A percentile compares a stretch with the other conserved stretches of the same genome.
Conservation (phyloP, 2,113 vertebrate genomes). For the Lynx canadensis region DNA sequence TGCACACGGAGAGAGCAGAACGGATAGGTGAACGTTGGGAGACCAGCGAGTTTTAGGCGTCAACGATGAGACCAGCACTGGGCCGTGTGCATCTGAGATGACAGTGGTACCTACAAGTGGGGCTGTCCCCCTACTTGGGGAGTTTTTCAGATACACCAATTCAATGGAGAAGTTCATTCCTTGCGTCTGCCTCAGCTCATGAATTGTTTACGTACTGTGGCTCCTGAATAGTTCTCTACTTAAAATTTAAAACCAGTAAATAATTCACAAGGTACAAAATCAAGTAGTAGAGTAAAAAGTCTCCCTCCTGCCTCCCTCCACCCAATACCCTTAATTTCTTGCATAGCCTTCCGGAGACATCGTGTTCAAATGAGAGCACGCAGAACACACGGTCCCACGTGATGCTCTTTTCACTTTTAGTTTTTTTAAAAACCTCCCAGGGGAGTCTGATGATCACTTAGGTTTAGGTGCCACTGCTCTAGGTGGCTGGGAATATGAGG, state of each 20-base stretch:
- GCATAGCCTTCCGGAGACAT: neutral
- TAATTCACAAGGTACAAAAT: neutral
- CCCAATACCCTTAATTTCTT: neutral
- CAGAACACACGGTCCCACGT: neutral
- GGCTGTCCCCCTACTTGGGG: neutral
- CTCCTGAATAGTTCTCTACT: neutral
- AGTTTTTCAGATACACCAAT: neutral
- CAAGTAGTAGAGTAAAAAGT: neutral
- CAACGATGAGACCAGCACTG: neutral
- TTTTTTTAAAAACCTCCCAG: neutral
- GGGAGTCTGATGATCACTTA: neutral
- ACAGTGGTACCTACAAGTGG: neutral
- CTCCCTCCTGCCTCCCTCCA: neutral
- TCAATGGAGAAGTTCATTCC: neutral
- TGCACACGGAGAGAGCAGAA: neutral
- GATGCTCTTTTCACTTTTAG: neutral
- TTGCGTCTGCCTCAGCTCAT: neutral
- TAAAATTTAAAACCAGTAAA: neutral
- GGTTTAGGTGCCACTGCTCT: neutral
- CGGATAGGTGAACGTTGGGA: neutral
- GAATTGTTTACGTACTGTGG: neutral
- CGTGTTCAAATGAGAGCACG: neutral
- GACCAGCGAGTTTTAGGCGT: neutral
- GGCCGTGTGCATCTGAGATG: neutral
- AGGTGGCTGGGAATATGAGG: neutral